Base-by-base conservation (phyloP, 2,888 invertebrate species). In the Catocala fraxini region DNA sequence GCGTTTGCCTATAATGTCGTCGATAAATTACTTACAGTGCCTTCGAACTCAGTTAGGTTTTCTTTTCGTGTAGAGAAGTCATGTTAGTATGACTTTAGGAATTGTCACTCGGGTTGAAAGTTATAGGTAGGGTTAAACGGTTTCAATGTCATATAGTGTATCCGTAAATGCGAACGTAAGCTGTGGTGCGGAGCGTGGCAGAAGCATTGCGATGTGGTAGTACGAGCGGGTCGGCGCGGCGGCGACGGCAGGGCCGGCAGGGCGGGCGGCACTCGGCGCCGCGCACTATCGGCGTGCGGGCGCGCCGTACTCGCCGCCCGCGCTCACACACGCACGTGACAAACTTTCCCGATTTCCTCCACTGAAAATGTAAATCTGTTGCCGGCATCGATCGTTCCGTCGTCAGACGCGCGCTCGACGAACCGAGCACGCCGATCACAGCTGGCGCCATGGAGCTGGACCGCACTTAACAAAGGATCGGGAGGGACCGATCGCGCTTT, bases 281-380 rank as follows among this genome's bases (percentile, higher is more conserved):
- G 90, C 92, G 93, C 93, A 85, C 85, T 91, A 85, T 85, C 87
- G 88, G 91, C 90, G 93, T 90, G 93, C 93, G 93, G 94, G 91
- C 93, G 94, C 93, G 91, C 90, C 87, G 89, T 88, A 79, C 70
- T 84, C 78, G 85, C 89, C 88, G 89, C 89, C 89, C 88, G 90
- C 85, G 81, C 82, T 83, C 70, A 70, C 75, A 79, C 79, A 83
- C 83, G 82, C 91, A 90, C 90, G 90, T 90, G 89, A 89, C 90
- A 93, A 94, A 94, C 93, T 94, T 94, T 93, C 86, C 87, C 93
- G 93, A 93, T 93, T 89, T 92, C 88, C 92, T 88, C 84, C 76
- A 85, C 89, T 91, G 90, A 92, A 93, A 93, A 94, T 93, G 93
- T 93, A 92, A 94, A 93, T 93, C 92, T 88, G 90, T 88, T 87